Base-by-base conservation (phyloP, 2,797 vertebrate genomes). In the Pempheris klunzingeri region DNA sequence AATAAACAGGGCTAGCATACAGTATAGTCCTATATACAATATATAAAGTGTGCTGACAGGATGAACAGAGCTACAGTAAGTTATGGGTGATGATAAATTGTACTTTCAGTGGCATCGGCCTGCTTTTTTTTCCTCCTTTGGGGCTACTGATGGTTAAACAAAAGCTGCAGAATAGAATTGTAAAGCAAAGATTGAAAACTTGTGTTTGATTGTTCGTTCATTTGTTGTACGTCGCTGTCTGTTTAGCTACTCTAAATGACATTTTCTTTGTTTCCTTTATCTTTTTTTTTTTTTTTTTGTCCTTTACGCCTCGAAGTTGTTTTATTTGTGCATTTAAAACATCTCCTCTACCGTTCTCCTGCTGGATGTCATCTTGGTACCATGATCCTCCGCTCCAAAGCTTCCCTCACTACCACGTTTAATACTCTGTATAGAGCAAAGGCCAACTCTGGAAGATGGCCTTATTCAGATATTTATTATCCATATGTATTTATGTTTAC, bases 401-500 rank as follows among this genome's bases (percentile, higher is more conserved):
- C 44, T 64, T 78, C 65, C 44, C 65, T 73, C 82, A 57, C 61
- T 32, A 44, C 69, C 50, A 49, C 54, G 52, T 82, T 80, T 69
- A 64, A 83, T 71, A 66, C 77, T 88, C 79, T 90, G 85, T 87
- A 78, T 62, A 73, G 71, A 87, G 64, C 69, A 46, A 49, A 22
- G 88, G 68, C 85, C 50, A 34, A 74, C 39, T 82, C 77, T 80
- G 77, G 79, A 73, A 87, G 84, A 71, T 49, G 77, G 64, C 60
- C 73, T 28, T 34, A 17, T 57, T 78, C 62, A 79, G 38, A 79
- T 90, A 93, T 90, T 89, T 92, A 91, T 89, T 92, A 91, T 92
- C 84, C 78, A 38, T 92, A 86, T 84, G 89, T 93, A 93, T 93
- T 91, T 91, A 60, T 69, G 83, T 92, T 92, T 83, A 78, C 65